Evolutionary conservation across 2,888 invertebrate species (phyloP), one percentile per base, ranked within the genome.

Genomic region (Axea sp.): DNA sequence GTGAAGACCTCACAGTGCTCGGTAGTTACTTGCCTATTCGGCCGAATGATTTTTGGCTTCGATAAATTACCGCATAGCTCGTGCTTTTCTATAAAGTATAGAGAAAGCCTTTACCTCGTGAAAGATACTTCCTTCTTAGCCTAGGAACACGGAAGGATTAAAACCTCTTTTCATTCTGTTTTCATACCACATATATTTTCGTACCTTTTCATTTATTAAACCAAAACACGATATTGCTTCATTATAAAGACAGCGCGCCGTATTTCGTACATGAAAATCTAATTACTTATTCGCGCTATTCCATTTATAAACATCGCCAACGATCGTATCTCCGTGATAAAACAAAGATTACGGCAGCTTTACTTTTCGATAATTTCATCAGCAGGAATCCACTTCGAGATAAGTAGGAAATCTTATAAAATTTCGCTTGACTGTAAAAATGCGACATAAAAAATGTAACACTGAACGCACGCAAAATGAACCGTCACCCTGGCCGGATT

Each of bases 21-120:
- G 78, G 80, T 77, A 82, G 83, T 84, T 83, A 83, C 81, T 85
- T 77, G 81, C 78, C 80, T 79, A 80, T 82, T 79, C 78, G 69
- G 76, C 78, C 72, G 67, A 71, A 73, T 73, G 76, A 78, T 80
- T 78, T 78, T 79, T 75, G 76, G 76, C 77, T 78, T 81, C 81
- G 80, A 84, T 83, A 83, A 82, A 83, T 80, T 76, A 77, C 64
- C 59, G 37, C 57, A 57, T 67, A 77, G 45, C 26, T 71, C 47
- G 60, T 17, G 28, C 62, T 43, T 17, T 45, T 43, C 37, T 68
- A 41, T 62, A 53, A 72, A 51, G 59, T 49, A 31, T 45, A 49
- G 24, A 59, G 43, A 51, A 53, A 69, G 45, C 37, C 45, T 39
- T 47, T 47, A 39, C 51, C 35, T 4, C 17, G 49, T 39, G 37